Percentiles rank a stretch among this genome's conserved stretches.
Evolutionary conservation across 2,888 invertebrate species (phyloP).

Genomic region (Sicus ferrugineus): DNA sequence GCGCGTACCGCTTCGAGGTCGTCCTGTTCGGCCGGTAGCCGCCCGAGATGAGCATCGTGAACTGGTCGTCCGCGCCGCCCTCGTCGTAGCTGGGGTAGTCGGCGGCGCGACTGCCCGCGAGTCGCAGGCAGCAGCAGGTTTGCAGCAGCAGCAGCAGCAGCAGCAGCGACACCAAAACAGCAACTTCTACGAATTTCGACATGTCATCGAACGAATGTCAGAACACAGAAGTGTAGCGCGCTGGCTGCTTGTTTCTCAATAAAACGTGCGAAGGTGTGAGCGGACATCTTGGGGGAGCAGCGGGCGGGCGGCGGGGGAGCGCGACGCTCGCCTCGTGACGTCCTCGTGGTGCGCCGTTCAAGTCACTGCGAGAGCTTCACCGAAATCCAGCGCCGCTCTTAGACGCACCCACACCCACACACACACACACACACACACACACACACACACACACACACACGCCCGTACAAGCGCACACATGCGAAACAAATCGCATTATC

Average conservation of each 20-base stretch:
- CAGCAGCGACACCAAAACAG: not conserved
- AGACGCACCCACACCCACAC: too few species aligned
- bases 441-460: not conserved
- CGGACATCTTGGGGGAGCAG: not conserved
- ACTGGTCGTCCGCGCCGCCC: not conserved
- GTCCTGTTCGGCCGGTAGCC: constrained; percentile 29
- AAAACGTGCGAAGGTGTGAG: not conserved
- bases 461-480: not conserved
- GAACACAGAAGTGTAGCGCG: too few species aligned
- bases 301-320: not conserved
- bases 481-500: constrained; percentile 3
- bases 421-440: not conserved
- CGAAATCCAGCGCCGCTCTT: not conserved
- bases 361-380: too few species aligned
- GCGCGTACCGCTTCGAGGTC: constrained; percentile 21
- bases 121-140: not conserved
- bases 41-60: constrained; percentile 28
- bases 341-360: too few species aligned
- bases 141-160: not conserved
- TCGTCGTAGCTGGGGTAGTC: not conserved
- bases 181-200: not conserved
- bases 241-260: too few species aligned
- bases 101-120: not conserved
- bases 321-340: too few species aligned
- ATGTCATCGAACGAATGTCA: not conserved